A percentile compares a stretch with the other conserved stretches of the same genome.
Conservation (phyloP, 2,113 vertebrate genomes). For the Zapus hudsonius region DNA sequence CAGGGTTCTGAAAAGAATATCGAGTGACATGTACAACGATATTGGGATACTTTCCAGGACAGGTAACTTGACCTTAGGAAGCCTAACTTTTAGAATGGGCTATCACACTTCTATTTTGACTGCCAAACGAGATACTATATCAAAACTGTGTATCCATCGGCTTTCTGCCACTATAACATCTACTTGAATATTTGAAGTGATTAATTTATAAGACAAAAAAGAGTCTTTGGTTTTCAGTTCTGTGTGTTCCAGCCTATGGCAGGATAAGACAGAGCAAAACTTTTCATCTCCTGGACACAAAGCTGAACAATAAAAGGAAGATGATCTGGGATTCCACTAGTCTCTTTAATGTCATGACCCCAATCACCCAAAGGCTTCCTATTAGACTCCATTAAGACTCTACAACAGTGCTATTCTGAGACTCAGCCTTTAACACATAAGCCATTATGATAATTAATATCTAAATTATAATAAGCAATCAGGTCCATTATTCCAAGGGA, state of each 20-base stretch:
- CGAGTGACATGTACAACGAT: neutral
- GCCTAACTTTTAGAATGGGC: neutral
- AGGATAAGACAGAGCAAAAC: neutral
- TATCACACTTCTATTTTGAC: neutral
- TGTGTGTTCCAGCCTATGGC: neutral
- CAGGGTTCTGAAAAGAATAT: neutral
- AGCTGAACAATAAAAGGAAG: no score
- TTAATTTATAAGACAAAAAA: neutral
- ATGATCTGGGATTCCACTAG: fast-evolving
- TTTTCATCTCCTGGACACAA: neutral
- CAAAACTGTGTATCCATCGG: neutral
- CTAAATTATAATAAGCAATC: neutral
- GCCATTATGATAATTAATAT: neutral
- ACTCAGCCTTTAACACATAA: neutral
- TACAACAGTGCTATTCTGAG: no score
- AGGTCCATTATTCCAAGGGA: neutral
- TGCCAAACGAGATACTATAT: neutral
- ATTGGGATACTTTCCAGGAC: neutral
- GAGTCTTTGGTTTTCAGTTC: neutral
- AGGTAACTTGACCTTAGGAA: neutral
- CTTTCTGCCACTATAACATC: neutral
- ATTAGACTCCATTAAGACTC: neutral
- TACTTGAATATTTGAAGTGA: neutral
- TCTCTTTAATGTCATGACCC: fast-evolving
- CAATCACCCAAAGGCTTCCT: neutral